phyloP scores from a whole-genome alignment of 2,797 vertebrate species.

The Lates japonicus region DNA sequence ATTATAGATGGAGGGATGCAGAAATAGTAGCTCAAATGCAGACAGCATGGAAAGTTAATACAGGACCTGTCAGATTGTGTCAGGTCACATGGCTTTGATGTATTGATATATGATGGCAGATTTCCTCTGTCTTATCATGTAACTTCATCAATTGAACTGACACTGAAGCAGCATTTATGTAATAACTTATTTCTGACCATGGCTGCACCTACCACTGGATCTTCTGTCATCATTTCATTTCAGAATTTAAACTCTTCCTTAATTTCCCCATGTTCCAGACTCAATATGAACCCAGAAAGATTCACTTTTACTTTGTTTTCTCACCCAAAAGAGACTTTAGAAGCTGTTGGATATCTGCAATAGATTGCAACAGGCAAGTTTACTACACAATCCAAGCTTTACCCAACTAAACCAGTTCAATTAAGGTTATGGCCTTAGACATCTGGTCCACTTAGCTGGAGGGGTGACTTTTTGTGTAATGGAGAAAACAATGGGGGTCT shows the following conservation, averaged over 20 bases:
- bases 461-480: constrained; percentile 37
- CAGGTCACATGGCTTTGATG: neutral
- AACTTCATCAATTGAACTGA: neutral
- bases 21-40: neutral
- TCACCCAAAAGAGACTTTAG: neutral
- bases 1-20: neutral
- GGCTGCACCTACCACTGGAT: neutral
- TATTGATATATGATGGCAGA: neutral
- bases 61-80: neutral
- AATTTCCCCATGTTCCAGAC: neutral
- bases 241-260: neutral
- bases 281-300: neutral
- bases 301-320: neutral
- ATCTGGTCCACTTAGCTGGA: constrained; percentile 39
- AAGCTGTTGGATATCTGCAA: neutral
- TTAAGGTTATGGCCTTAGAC: constrained; percentile 39
- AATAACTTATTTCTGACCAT: neutral
- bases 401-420: constrained; percentile 16
- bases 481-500: constrained; percentile 25
- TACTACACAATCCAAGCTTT: constrained; percentile 19
- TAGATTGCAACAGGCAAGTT: constrained; percentile 8
- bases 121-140: neutral
- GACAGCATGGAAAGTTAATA: neutral
- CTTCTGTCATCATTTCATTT: neutral
- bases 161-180: neutral